Base-by-base conservation (phyloP, 2,888 invertebrate genomes). In the Pristionchus japonicus region DNA sequence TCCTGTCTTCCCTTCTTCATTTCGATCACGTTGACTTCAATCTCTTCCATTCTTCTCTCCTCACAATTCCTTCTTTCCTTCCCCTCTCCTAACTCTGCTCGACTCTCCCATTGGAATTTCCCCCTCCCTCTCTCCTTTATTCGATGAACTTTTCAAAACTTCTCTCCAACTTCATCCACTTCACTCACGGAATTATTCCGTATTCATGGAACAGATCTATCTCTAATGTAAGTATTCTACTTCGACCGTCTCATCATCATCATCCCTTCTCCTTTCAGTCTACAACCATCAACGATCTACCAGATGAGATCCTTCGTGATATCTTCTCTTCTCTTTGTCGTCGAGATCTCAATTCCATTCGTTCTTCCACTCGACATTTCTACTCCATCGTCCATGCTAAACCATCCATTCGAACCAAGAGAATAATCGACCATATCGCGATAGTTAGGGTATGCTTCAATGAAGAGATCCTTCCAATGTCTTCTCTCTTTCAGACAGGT, bases 11-110 rank as follows among this genome's bases (percentile, higher is more conserved):
- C 17, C 37, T 47, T 15, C 47, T 47, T 82, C 52, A 27, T 47
- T 49, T 82, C 82, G 27, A 47, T 82, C 82, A 27, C 82, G 11
- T 52, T 82, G 31, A 34, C 47, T 82, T 82, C 52, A 27, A 31
- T 52, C 82, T 34, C 37, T 43, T 49, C 37, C 17, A 52, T 47
- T 34, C 31, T 34, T 17, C 2, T 27, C 27, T 27, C 37, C 23
- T 37, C 31, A 1, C 15, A 77, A 40, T 43, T 77, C 77, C 37
- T 40, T 49, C 31, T 47, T 80, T 31, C 82, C n/a, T 82, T 82
- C 49, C 20, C 2, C 47, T 52, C 31, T 47, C 20, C n/a, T 27
- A n/a, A n/a, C 34, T 82, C 82, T 43, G 7, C n/a, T 37, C 31
- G 23, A 31, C 31, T 77, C 37, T 37, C 40, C 37, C 43, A 9